A percentile compares a stretch with the other conserved stretches of the same genome.
Evolutionary conservation across 2,888 invertebrate genomes (phyloP).

Genomic region (Alentia gelatinosa): DNA sequence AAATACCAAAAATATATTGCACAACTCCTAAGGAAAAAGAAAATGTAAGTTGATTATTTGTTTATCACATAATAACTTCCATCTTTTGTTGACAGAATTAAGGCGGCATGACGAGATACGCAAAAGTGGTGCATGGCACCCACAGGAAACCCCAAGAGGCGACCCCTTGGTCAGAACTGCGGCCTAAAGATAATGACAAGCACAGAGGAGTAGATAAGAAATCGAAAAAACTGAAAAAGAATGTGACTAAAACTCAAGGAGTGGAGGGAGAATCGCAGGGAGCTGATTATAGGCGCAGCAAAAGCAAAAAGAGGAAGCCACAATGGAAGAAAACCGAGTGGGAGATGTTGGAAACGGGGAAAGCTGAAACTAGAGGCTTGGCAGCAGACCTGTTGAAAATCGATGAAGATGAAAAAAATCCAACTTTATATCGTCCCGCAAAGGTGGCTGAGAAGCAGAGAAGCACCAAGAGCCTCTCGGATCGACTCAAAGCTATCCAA

Average conservation of each 20-base stretch:
- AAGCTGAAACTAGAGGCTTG: not conserved
- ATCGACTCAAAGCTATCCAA: not conserved
- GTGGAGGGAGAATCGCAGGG: not conserved
- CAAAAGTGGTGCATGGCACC: not conserved
- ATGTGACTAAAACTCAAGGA: not conserved
- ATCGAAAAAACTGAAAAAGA: slow-evolving; percentile 34
- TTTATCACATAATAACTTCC: too few species aligned
- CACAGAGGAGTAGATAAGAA: not conserved
- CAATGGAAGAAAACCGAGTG: slow-evolving; percentile 36
- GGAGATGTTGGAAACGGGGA: not conserved
- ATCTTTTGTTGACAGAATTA: too few species aligned
- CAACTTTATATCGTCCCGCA: not conserved
- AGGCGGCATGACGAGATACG: slow-evolving; percentile 50
- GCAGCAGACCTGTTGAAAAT: slow-evolving; percentile 50
- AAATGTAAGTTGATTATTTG: too few species aligned
- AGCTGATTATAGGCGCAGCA: not conserved
- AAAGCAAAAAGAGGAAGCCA: slow-evolving; percentile 48
- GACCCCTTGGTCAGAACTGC: slow-evolving; percentile 28
- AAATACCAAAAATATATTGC: too few species aligned
- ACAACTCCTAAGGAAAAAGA: too few species aligned
- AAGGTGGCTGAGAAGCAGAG: not conserved
- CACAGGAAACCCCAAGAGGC: slow-evolving; percentile 33
- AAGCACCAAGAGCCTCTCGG: not conserved
- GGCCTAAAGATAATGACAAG: not conserved
- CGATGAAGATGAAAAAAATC: not conserved